phyloP scores from a whole-genome alignment of 2,113 vertebrate genomes.

The Crypturellus undulatus region DNA sequence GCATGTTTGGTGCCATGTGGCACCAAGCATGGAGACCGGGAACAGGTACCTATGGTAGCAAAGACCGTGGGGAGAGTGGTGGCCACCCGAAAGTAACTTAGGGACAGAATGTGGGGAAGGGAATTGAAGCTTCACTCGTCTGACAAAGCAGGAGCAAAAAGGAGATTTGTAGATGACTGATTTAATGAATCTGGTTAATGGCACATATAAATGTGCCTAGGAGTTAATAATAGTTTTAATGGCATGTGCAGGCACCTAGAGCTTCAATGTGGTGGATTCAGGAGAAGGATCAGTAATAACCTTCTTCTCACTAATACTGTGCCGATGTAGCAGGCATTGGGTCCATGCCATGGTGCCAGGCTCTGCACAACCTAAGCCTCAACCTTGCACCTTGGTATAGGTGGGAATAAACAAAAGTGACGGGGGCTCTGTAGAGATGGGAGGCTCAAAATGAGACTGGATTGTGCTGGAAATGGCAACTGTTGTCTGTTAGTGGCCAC shows the following conservation, averaged over 20 bases:
- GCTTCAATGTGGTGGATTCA: neutral
- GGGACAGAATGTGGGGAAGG: neutral
- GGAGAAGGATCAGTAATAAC: neutral
- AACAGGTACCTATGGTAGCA: neutral
- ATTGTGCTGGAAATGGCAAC: neutral
- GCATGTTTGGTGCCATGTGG: neutral
- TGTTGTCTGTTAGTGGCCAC: neutral
- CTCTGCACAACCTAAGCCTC: neutral
- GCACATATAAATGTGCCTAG: neutral
- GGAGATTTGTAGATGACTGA: neutral
- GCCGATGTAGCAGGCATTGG: neutral
- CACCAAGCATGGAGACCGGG: neutral
- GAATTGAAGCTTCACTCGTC: neutral
- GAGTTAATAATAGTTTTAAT: neutral
- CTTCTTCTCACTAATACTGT: neutral
- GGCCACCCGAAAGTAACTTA: neutral
- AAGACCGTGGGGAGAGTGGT: rapidly evolving
- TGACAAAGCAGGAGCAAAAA: neutral
- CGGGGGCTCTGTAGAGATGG: neutral
- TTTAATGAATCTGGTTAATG: neutral
- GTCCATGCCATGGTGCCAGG: neutral
- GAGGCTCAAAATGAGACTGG: neutral
- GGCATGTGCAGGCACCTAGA: neutral
- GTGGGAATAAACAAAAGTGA: neutral
- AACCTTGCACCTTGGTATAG: neutral